Conservation (phyloP, 2,113 vertebrate species). For the Psittacus erithacus region DNA sequence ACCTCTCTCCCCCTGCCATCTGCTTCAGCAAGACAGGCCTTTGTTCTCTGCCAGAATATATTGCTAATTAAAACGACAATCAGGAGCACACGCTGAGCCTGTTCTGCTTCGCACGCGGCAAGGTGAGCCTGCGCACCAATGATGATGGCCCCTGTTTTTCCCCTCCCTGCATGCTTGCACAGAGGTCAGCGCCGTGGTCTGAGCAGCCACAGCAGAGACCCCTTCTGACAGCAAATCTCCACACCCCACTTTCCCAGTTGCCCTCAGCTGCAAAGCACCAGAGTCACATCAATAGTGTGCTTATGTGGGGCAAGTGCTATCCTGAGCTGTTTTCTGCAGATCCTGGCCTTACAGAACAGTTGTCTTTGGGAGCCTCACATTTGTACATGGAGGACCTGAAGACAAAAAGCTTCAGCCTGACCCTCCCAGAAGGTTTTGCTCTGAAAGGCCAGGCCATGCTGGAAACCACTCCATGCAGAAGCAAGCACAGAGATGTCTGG, state of each 20-base stretch:
- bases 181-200: fast-evolving
- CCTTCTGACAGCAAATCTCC: not conserved
- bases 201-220: not conserved
- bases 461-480: not conserved
- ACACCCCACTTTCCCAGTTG: fast-evolving
- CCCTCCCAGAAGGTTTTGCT: not conserved
- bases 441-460: not conserved
- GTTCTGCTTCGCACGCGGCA: not conserved
- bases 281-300: fast-evolving
- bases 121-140: not conserved
- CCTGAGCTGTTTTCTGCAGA: not conserved
- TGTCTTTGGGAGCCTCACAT: not conserved
- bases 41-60: conserved; percentile 60
- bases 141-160: fast-evolving
- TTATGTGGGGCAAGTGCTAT: fast-evolving
- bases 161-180: not conserved
- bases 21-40: conserved; percentile 66
- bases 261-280: not conserved
- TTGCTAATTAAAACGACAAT: conserved; percentile 68
- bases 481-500: not conserved
- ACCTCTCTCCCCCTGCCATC: conserved; percentile 69
- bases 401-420: not conserved
- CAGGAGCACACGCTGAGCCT: not conserved
- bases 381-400: fast-evolving
- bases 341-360: not conserved